A percentile compares a stretch with the other conserved stretches of the same genome.
These are phyloP conservation scores for Prochilodus magdalenae DNA, from an alignment of 2,113 vertebrate species.

Conservation along the genomic window DNA sequence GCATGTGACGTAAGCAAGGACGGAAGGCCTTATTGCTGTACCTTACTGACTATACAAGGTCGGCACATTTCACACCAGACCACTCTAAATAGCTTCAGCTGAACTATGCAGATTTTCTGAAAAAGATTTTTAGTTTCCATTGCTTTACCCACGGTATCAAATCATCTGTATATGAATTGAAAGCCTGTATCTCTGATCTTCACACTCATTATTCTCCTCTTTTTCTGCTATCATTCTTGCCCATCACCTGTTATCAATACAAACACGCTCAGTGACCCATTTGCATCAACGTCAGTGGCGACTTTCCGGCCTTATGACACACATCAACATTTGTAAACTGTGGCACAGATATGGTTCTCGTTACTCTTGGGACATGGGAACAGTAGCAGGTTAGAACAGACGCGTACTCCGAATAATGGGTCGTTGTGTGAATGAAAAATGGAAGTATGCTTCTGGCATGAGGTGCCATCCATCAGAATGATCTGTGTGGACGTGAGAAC, in stretches of 20 bases:
- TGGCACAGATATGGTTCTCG: background rate
- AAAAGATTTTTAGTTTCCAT: too few species aligned
- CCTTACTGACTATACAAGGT: too few species aligned
- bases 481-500: too few species aligned
- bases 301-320: slow-evolving; percentile 10
- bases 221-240: slow-evolving; percentile 6
- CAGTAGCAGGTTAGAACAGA: slow-evolving; percentile 19
- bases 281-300: background rate
- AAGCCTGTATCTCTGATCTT: slow-evolving; percentile 2
- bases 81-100: too few species aligned
- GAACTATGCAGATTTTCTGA: too few species aligned
- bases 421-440: too few species aligned
- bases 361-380: too few species aligned
- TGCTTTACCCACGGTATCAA: background rate
- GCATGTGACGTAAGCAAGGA: too few species aligned
- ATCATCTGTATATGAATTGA: slow-evolving; percentile 23
- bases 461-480: too few species aligned
- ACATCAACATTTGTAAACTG: background rate
- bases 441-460: too few species aligned
- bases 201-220: background rate
- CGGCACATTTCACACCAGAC: too few species aligned
- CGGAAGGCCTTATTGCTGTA: too few species aligned
- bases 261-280: slow-evolving; percentile 22
- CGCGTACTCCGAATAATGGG: background rate
- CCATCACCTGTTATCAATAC: slow-evolving; percentile 38